Base-by-base conservation (phyloP, 2,797 vertebrate genomes). In the Lacerta viridis region DNA sequence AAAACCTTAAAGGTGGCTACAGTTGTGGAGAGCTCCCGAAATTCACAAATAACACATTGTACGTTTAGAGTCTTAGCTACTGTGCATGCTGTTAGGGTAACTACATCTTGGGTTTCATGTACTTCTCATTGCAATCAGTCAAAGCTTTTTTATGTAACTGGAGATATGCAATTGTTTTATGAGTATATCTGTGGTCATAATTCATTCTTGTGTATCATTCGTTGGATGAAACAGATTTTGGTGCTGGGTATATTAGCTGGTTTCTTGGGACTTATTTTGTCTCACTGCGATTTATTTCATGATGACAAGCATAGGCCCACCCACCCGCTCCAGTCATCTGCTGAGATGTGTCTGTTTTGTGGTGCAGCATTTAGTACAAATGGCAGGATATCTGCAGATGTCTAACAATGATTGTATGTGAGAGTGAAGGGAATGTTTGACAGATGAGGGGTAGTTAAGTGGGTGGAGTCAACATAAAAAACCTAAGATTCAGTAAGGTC, bases 201-300 rank as follows among this genome's bases (percentile, higher is more conserved):
- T 84, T 95, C 94, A 91, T 68, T 41, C 0, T 13, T 46, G 78
- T 68, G 25, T 83, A 82, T 82, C 82, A 3, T 88, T 91, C 74
- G 64, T 87, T 92, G 92, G 69, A 29, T 78, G 85, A 66, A 86
- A 91, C 1, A n/a, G 90, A 85, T 91, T 84, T 88, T 68, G 87
- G 85, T 66, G 91, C 71, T 91, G 78, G 75, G 39, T 92, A 83
- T 93, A 80, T 87, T 88, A 83, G 85, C 39, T 85, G 13, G 36
- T 86, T 88, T 84, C 82, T 91, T 88, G 79, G 84, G 93, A 92
- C 92, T 93, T 76, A 88, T 90, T 93, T 94, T 76, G 88, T 90
- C 93, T 89, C 64, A 87, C 79, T 83, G 41, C 90, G 89, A 93
- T 95, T 90, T 91, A 89, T 92, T 93, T 93, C 17, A 88, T 75